Percentiles rank a stretch among this genome's conserved stretches.
These are phyloP conservation scores for Megaceryle torquata DNA, from an alignment of 2,113 vertebrate genomes.

Conservation along the genomic window DNA sequence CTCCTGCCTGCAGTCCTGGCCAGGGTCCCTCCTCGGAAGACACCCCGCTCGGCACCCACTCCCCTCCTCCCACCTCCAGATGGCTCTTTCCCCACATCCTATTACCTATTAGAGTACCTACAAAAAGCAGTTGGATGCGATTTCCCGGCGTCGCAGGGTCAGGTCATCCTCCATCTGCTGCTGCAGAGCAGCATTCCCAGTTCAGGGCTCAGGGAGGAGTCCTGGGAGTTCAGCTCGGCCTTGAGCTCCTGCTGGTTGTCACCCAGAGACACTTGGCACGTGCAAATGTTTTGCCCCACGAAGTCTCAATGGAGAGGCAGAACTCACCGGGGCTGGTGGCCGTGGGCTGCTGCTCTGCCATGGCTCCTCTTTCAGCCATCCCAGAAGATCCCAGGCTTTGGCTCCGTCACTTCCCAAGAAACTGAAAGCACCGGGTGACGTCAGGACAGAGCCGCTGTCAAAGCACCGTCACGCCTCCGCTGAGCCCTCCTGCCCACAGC, in stretches of 20 bases:
- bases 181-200: accelerated
- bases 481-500: accelerated
- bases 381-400: not conserved
- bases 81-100: not conserved
- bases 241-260: not conserved
- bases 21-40: not conserved
- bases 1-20: not conserved
- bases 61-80: not conserved
- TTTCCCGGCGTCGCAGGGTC: not conserved
- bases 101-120: accelerated
- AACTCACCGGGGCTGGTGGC: accelerated
- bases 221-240: not conserved
- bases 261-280: not conserved
- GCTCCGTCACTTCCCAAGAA: not conserved
- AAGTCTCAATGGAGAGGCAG: accelerated
- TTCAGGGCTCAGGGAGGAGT: accelerated
- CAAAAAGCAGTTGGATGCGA: not conserved
- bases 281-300: accelerated
- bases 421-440: accelerated
- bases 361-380: no score
- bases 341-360: accelerated
- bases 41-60: accelerated
- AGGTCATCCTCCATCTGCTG: accelerated
- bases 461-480: accelerated
- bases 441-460: not conserved